Evolutionary conservation across 2,797 vertebrate genomes (phyloP).

Genomic region (Micropoecilia bifurca): DNA sequence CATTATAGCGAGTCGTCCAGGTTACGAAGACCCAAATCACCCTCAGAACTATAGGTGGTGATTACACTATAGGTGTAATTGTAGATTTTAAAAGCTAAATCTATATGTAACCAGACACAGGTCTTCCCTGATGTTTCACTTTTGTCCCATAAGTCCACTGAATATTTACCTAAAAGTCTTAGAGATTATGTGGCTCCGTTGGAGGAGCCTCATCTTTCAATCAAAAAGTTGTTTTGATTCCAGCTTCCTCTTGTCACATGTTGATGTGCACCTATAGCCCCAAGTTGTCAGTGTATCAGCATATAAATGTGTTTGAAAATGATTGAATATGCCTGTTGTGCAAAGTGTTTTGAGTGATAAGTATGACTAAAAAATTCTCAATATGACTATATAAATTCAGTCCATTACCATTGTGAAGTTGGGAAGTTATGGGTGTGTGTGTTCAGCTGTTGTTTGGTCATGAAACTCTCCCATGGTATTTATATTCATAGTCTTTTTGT

Average conservation of each 20-base stretch:
- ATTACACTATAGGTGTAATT: not conserved
- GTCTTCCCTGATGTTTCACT: not conserved
- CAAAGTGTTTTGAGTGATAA: not conserved
- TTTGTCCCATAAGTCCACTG: not conserved
- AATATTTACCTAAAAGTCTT: not conserved
- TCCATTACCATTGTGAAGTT: not conserved
- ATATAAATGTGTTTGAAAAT: not conserved
- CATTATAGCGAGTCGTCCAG: not conserved
- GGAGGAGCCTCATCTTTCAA: too few species aligned
- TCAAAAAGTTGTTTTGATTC: too few species aligned
- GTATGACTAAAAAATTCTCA: not conserved
- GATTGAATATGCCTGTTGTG: too few species aligned
- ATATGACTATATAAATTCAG: not conserved
- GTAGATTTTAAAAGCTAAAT: not conserved
- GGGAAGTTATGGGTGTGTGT: not conserved
- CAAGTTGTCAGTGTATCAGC: not conserved
- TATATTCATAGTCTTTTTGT: not conserved
- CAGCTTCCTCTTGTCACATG: too few species aligned
- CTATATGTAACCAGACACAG: not conserved
- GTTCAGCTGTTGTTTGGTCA: not conserved
- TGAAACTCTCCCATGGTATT: not conserved
- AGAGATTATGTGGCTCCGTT: not conserved
- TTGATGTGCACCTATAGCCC: not conserved
- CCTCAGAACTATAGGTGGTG: not conserved
- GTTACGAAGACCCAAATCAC: not conserved